These are phyloP conservation scores for Subanguina moxae DNA, from an alignment of 1,140 invertebrate species.

Conservation along the genomic window DNA sequence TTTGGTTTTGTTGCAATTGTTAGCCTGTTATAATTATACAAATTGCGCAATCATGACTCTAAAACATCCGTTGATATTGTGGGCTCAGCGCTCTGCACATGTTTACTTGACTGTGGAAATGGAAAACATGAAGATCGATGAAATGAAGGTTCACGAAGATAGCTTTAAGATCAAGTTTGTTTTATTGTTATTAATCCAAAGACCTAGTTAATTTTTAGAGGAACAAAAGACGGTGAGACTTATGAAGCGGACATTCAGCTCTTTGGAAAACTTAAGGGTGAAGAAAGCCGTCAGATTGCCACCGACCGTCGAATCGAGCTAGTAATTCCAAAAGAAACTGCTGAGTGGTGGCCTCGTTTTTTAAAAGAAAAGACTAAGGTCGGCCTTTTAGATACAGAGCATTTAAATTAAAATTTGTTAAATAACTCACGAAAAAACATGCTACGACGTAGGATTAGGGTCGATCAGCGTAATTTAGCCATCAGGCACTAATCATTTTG, in stretches of 20 bases:
- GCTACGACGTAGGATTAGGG: too few species aligned
- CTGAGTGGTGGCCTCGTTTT: slow-evolving; percentile 49
- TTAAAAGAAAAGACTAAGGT: slow-evolving; percentile 43
- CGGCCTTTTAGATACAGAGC: too few species aligned
- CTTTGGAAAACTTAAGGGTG: slow-evolving; percentile 39
- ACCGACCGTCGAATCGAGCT: slow-evolving; percentile 45
- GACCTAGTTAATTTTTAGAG: slow-evolving; percentile 33
- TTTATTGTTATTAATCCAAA: slow-evolving; percentile 16
- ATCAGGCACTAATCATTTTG: too few species aligned
- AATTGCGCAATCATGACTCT: slow-evolving; percentile 3
- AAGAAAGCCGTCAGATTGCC: slow-evolving; percentile 40
- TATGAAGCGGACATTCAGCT: slow-evolving; percentile 46
- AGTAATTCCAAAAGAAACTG: slow-evolving; percentile 46
- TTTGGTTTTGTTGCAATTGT: too few species aligned
- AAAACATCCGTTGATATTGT: slow-evolving; percentile 41
- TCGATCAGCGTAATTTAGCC: too few species aligned
- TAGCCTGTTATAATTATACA: too few species aligned
- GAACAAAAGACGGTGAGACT: slow-evolving; percentile 35
- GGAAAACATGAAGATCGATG: slow-evolving; percentile 47
- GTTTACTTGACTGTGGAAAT: slow-evolving; percentile 46
- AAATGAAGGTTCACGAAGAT: slow-evolving; percentile 45
- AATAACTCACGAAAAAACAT: too few species aligned
- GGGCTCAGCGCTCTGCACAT: slow-evolving; percentile 42
- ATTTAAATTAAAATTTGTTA: too few species aligned
- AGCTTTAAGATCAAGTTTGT: slow-evolving; percentile 41